These are phyloP conservation scores for Hylaea fasciaria DNA, from an alignment of 2,888 invertebrate species.

Conservation along the genomic window DNA sequence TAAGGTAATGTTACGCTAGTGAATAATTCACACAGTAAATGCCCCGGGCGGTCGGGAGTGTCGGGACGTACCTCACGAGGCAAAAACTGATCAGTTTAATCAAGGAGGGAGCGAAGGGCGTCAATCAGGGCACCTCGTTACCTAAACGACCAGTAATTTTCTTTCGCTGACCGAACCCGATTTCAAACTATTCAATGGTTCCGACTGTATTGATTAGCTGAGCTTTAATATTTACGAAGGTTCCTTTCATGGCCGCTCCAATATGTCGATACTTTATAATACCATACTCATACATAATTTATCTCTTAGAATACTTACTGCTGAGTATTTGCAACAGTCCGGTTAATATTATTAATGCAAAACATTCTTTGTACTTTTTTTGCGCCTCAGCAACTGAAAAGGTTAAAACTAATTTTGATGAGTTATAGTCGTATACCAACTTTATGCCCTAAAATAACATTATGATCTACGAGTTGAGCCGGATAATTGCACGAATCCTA, in stretches of 20 bases:
- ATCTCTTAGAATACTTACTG: too few relatives aligned
- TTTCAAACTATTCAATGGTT: conserved; percentile 63
- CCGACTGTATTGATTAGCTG: conserved; percentile 50
- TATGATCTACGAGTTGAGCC: too few relatives aligned
- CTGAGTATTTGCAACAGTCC: too few relatives aligned
- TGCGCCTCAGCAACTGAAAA: too few relatives aligned
- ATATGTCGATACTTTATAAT: conserved; percentile 7
- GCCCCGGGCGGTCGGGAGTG: conserved; percentile 7
- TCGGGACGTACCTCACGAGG: conserved; percentile 59
- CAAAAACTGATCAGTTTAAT: conserved; percentile 81
- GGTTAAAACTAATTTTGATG: too few relatives aligned
- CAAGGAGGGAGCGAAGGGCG: conserved; percentile 66
- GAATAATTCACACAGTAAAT: conserved; percentile 15
- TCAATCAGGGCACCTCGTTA: conserved; percentile 80
- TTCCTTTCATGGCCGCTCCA: conserved; percentile 10
- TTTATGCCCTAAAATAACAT: too few relatives aligned
- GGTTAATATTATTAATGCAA: too few relatives aligned
- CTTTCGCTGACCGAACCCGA: conserved; percentile 76
- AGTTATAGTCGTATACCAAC: too few relatives aligned
- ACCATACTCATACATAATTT: too few relatives aligned
- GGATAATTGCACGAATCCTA: too few relatives aligned
- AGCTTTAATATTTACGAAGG: conserved; percentile 23
- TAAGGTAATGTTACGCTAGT: not conserved
- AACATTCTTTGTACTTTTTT: too few relatives aligned
- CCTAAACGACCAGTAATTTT: conserved; percentile 78